Conservation (phyloP, 2,888 invertebrate species). For the Parapristionchus giblindavisi region DNA sequence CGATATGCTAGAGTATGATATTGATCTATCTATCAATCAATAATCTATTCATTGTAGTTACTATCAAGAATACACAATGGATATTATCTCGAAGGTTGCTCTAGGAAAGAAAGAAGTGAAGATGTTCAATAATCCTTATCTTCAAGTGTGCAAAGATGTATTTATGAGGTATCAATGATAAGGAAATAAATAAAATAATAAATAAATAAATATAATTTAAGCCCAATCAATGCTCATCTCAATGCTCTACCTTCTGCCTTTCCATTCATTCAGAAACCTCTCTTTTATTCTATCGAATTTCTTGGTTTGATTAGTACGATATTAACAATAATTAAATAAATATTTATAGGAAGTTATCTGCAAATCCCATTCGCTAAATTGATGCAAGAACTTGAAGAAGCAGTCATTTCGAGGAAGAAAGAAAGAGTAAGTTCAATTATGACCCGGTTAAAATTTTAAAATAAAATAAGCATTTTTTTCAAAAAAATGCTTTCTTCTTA, state of each 20-base stretch:
- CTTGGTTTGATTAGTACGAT: no score
- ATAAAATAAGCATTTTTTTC: background rate
- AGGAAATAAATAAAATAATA: background rate
- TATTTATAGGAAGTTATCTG: conserved; percentile 16
- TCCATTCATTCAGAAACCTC: conserved; percentile 20
- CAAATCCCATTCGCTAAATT: conserved; percentile 8
- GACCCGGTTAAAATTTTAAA: background rate
- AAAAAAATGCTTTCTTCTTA: background rate
- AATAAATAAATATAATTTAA: background rate
- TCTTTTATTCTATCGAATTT: conserved; percentile 24
- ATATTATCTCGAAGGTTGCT: conserved; percentile 52
- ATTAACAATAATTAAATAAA: background rate
- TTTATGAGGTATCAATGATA: conserved; percentile 11
- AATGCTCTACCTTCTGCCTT: conserved; percentile 18
- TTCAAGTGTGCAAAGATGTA: conserved; percentile 35
- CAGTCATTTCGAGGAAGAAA: conserved; percentile 23
- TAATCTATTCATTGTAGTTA: conserved; percentile 39
- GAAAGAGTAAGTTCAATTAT: background rate
- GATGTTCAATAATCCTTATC: conserved; percentile 45
- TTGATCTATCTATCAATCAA: background rate
- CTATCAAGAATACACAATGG: conserved; percentile 55
- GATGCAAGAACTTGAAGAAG: conserved; percentile 8
- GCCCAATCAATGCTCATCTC: conserved; percentile 9
- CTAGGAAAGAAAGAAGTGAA: conserved; percentile 50
- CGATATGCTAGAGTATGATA: conserved; percentile 20